Conservation (phyloP, 2,113 vertebrate genomes). For the Alces alces region DNA sequence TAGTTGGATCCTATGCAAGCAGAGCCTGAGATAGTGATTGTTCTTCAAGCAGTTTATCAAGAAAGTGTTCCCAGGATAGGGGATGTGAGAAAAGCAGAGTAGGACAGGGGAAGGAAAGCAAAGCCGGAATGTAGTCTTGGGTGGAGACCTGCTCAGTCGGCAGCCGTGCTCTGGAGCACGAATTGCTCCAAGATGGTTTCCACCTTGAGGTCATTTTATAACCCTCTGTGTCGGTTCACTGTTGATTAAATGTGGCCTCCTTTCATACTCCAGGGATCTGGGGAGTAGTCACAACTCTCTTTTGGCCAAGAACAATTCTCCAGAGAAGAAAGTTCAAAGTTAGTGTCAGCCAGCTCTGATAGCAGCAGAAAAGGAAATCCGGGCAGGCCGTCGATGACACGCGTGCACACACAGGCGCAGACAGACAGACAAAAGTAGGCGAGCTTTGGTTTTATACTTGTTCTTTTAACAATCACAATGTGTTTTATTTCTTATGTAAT, state of each 20-base stretch:
- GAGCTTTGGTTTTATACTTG: background rate
- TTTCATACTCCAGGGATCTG: too few relatives aligned
- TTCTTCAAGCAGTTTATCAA: background rate
- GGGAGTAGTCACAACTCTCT: background rate
- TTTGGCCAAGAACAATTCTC: background rate
- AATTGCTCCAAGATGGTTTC: background rate
- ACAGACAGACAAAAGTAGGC: background rate
- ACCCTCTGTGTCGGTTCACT: background rate
- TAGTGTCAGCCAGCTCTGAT: background rate
- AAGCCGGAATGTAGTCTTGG: background rate
- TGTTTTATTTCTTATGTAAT: background rate
- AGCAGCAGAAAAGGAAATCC: background rate
- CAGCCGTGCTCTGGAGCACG: background rate
- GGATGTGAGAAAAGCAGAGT: background rate
- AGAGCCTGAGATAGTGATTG: background rate
- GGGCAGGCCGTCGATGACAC: background rate
- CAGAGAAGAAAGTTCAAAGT: background rate
- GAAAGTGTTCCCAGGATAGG: background rate
- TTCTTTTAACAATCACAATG: background rate
- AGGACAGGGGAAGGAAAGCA: background rate
- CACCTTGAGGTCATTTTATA: background rate
- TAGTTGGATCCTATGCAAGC: background rate
- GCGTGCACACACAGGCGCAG: accelerated
- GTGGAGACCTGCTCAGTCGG: background rate
- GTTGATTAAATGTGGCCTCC: background rate